phyloP scores from a whole-genome alignment of 2,888 invertebrate genomes.

The Pyrochroa serraticornis region DNA sequence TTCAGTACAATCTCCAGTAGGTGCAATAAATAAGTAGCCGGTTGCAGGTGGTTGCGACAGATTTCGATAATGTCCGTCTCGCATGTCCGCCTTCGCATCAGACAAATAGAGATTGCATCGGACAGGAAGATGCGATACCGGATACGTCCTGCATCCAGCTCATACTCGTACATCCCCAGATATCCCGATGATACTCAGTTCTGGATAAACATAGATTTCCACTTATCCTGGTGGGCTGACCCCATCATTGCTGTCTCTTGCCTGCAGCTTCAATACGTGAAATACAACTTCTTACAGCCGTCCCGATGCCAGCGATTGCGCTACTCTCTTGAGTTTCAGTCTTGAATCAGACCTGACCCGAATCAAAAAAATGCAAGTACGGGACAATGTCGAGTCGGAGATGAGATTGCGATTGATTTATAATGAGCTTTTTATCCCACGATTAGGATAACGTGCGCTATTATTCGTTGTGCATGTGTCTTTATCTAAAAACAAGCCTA shows the following conservation, averaged over 20 bases:
- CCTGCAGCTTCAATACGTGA: too few species aligned
- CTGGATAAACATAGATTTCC: conserved; percentile 9
- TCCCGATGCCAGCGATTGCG: too few species aligned
- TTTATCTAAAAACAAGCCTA: conserved; percentile 27
- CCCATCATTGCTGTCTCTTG: background rate
- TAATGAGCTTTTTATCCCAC: conserved; percentile 7
- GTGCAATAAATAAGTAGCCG: conserved; percentile 1
- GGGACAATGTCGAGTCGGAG: background rate
- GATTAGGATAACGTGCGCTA: conserved; percentile 2
- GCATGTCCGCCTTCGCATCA: background rate
- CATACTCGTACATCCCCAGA: too few species aligned
- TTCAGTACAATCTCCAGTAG: conserved; percentile 8
- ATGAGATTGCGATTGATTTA: conserved; percentile 12
- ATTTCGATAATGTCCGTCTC: background rate
- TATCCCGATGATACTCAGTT: conserved; percentile 8
- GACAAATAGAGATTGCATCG: conserved; percentile 2
- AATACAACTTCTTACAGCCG: too few species aligned
- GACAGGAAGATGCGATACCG: conserved; percentile 10
- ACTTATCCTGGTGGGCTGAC: conserved; percentile 17
- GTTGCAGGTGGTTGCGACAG: conserved; percentile 9
- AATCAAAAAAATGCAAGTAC: background rate
- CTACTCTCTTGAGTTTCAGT: too few species aligned
- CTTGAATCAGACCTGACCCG: background rate
- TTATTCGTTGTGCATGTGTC: conserved; percentile 23
- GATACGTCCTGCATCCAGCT: too few species aligned